These are phyloP conservation scores for Cerceris rybyensis DNA, from an alignment of 2,888 invertebrate species.

Conservation along the genomic window DNA sequence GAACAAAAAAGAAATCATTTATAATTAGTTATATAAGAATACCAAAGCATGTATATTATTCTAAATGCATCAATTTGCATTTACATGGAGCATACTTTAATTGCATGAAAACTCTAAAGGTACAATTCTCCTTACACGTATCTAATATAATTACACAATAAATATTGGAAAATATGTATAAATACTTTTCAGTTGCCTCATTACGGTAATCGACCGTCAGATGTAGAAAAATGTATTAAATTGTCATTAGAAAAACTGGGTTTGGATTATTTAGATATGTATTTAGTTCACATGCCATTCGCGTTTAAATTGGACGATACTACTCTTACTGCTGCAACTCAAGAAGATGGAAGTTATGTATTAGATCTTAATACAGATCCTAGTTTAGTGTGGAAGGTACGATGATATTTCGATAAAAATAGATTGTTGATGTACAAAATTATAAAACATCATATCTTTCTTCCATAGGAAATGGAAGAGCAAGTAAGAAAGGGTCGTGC, in stretches of 20 bases:
- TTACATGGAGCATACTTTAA: no score
- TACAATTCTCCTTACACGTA: not conserved
- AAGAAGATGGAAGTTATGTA: constrained; percentile 84
- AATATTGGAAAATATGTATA: constrained; percentile 4
- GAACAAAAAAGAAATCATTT: not conserved
- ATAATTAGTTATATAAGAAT: not conserved
- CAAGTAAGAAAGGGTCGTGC: constrained; percentile 86
- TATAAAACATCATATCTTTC: constrained; percentile 1
- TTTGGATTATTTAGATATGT: constrained; percentile 89
- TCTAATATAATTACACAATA: not conserved
- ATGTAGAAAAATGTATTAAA: constrained; percentile 86
- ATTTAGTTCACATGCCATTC: constrained; percentile 90
- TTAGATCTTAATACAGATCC: constrained; percentile 86
- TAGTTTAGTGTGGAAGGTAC: constrained; percentile 88
- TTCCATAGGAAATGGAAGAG: constrained; percentile 86
- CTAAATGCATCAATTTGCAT: not conserved
- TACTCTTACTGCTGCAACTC: constrained; percentile 83
- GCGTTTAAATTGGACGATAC: constrained; percentile 85
- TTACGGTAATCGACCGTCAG: constrained; percentile 86
- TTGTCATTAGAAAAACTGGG: constrained; percentile 86
- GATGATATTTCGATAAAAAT: constrained; percentile 16
- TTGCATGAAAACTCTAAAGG: no score
- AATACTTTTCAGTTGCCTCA: constrained; percentile 85
- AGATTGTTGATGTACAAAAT: not conserved
- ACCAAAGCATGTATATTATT: not conserved